Percentiles rank a stretch among this genome's conserved stretches.
Evolutionary conservation across 2,113 vertebrate species (phyloP).

Genomic region (Rynchops niger): DNA sequence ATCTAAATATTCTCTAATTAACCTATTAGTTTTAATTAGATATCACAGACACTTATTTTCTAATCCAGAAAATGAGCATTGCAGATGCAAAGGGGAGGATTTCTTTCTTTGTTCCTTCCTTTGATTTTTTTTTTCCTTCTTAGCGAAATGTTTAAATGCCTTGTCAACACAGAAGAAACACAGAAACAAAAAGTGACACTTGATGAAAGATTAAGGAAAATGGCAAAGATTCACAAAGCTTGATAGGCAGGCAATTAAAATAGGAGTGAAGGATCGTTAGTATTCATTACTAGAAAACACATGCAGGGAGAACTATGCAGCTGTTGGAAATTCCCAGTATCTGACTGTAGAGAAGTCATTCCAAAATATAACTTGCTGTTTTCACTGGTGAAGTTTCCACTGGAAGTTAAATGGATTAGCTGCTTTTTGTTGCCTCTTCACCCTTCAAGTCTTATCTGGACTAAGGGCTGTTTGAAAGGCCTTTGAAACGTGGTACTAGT

Average conservation of each 20-base stretch:
- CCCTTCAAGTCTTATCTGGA: not conserved
- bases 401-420: conserved; percentile 29
- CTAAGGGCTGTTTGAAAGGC: not conserved
- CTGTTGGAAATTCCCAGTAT: conserved; percentile 7
- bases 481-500: not conserved
- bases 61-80: conserved; percentile 43
- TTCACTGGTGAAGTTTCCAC: not conserved
- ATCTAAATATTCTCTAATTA: conserved; percentile 71
- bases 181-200: conserved; percentile 41
- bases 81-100: conserved; percentile 31
- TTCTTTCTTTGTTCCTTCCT: not conserved
- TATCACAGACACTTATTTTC: conserved; percentile 48
- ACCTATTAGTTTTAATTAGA: conserved; percentile 68
- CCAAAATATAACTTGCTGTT: conserved; percentile 7
- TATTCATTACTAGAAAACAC: conserved; percentile 67
- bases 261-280: conserved; percentile 67
- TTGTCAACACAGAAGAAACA: conserved; percentile 73
- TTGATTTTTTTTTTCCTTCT: not conserved
- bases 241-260: conserved; percentile 73
- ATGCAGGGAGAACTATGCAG: conserved; percentile 3
- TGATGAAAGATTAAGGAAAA: conserved; percentile 72
- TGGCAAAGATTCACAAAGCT: conserved; percentile 71
- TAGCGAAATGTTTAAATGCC: conserved; percentile 69
- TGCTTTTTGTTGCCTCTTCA: conserved; percentile 32
- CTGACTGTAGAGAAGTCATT: not conserved